Base-by-base conservation (phyloP, 1,140 invertebrate species). In the Drosophila setifemur region DNA sequence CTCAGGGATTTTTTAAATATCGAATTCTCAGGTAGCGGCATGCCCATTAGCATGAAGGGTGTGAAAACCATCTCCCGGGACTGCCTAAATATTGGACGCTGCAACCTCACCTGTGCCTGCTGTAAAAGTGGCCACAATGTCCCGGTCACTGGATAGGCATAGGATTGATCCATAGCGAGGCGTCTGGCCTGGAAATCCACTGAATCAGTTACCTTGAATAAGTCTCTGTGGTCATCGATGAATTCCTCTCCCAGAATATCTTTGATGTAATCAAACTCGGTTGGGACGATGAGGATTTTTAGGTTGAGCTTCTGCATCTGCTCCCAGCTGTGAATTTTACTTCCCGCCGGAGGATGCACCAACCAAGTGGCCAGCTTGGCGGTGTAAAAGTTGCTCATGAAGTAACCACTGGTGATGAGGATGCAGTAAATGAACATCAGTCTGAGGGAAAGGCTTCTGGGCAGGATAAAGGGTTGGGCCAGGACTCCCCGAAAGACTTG, bases 61-160 rank as follows among this genome's bases (percentile, higher is more conserved):
- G 7, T 0, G 1, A 74, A 45, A 0, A 29, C 14, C 4, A 83
- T 47, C 3, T 81, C 40, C 1, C 35, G 1, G 18, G 81, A 86
- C 0, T 64, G 39, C 0, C 86, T 60, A 40, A 88, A 88, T 0
- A 50, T 6, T 2, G 60, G 37, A 0, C 25, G 11, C 0, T 31
- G 11, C 4, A 76, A 43, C 4, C 48, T 39, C 1, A 8, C 14
- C 8, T 76, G 73, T 4, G 52, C 42, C 0, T 39, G 26, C 14
- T 40, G 2, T 2, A 86, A 44, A 1, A 66, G 26, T 1, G 76
- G 64, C 81, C 81, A 86, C 1, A 83, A 8, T 0, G 73, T 70
- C 0, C 28, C 14, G 23, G 83, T 88, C 0, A 83, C 26, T 0
- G 83, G 57, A 52, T 88, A 88, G 19, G 68, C 58, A 42, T 57